Conservation (phyloP, 2,888 invertebrate species). For the Gryllus longicercus region DNA sequence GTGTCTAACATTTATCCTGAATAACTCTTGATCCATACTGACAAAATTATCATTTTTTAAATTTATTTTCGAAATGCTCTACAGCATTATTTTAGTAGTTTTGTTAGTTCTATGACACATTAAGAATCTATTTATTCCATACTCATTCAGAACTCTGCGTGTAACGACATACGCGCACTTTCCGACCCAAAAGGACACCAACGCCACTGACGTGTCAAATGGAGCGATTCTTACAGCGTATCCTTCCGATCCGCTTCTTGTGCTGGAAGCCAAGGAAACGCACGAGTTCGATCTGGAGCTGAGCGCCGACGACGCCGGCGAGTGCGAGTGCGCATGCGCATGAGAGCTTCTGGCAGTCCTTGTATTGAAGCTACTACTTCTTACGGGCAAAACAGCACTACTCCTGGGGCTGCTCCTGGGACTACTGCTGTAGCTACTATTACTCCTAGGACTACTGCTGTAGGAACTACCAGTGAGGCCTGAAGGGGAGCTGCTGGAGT, state of each 20-base stretch:
- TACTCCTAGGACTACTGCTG: background rate
- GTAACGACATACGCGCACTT: too few relatives aligned
- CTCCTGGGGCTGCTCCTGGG: background rate
- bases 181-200: background rate
- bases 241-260: conserved; percentile 62
- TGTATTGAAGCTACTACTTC: conserved; percentile 34
- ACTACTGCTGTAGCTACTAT: background rate
- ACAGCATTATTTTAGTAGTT: too few relatives aligned
- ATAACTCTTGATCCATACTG: too few relatives aligned
- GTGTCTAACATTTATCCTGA: too few relatives aligned
- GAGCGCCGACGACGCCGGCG: conserved; percentile 40
- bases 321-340: conserved; percentile 4
- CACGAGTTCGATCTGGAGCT: conserved; percentile 34
- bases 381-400: conserved; percentile 26
- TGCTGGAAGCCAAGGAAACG: conserved; percentile 32
- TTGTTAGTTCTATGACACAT: too few relatives aligned
- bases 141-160: too few relatives aligned
- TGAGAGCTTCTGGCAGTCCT: background rate
- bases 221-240: conserved; percentile 66
- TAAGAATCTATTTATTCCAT: too few relatives aligned
- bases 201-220: too few relatives aligned
- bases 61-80: too few relatives aligned
- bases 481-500: conserved; percentile 29
- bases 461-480: background rate
- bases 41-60: too few relatives aligned